Evolutionary conservation across 2,888 invertebrate genomes (phyloP), one percentile per base, ranked within the genome.

Genomic region (Drosophila mercatorum): DNA sequence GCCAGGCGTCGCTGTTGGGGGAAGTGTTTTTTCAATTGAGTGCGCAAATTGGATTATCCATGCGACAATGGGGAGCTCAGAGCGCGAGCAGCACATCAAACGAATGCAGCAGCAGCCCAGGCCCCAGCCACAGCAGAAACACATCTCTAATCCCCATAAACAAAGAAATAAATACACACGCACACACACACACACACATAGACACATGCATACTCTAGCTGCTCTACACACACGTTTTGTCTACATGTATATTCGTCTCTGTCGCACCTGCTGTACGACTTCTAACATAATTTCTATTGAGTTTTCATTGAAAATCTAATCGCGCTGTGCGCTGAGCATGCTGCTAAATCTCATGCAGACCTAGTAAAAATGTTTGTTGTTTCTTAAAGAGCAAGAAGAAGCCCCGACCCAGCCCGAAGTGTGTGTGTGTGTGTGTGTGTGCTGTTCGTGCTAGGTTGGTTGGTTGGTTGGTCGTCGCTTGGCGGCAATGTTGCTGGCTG

Each of bases 281-380:
- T 90, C 91, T 91, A 91, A 91, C 85, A 83, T 69, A 63, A 79
- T 88, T 92, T 92, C 92, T 92, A 92, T 92, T 91, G 90, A 70
- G 80, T 90, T 92, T 91, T 81, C 84, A 86, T 87, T 89, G 90
- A 88, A 91, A 91, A 91, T 91, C 91, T 91, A 91, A 91, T 88
- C 89, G 83, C 57, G 70, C 64, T 68, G 67, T 68, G 73, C 67
- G 57, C 28, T 57, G 51, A 64, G 78, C 78, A 84, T 80, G 88
- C 81, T 76, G 80, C 91, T 88, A 79, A 78, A 78, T 78, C 80
- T 91, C 86, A 92, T 92, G 92, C 81, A 88, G 90, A 83, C 92
- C 92, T 92, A 91, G 86, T 92, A 92, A 82, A 91, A 92, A 92
- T 92, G 92, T 92, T 92, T 92, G 92, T 92, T 92, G 91, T 91